A percentile compares a stretch with the other conserved stretches of the same genome.
phyloP scores from a whole-genome alignment of 2,113 vertebrate species.

The Diphyllodes magnificus region DNA sequence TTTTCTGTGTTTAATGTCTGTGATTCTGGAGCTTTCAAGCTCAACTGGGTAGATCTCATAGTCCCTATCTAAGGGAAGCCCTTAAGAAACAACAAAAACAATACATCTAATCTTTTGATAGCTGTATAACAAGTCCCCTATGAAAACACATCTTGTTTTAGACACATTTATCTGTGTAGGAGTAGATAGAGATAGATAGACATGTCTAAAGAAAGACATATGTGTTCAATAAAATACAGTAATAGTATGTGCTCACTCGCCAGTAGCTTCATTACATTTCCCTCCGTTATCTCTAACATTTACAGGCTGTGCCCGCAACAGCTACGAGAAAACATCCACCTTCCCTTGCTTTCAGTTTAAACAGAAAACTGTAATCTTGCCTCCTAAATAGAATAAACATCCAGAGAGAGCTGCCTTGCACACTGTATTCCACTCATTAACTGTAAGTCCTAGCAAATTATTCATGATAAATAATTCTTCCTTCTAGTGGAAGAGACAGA shows the following conservation, averaged over 20 bases:
- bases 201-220: slow-evolving; percentile 34
- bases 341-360: not conserved
- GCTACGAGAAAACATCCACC: not conserved
- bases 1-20: not conserved
- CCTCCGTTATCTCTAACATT: not conserved
- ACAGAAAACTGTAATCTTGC: not conserved
- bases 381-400: not conserved
- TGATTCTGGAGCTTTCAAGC: not conserved
- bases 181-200: slow-evolving; percentile 42
- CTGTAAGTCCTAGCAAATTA: not conserved
- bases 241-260: not conserved
- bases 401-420: not conserved
- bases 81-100: slow-evolving; percentile 30
- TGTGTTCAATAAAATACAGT: slow-evolving; percentile 28
- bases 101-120: slow-evolving; percentile 46
- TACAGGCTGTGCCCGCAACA: not conserved
- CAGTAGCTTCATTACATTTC: not conserved
- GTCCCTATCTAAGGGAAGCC: not conserved
- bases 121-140: slow-evolving; percentile 44
- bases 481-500: not conserved
- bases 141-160: slow-evolving; percentile 48
- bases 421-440: not conserved
- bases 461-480: not conserved
- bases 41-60: not conserved
- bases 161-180: slow-evolving; percentile 49